These are phyloP conservation scores for Cosmia pyralina DNA, from an alignment of 2,888 invertebrate genomes.

Conservation along the genomic window DNA sequence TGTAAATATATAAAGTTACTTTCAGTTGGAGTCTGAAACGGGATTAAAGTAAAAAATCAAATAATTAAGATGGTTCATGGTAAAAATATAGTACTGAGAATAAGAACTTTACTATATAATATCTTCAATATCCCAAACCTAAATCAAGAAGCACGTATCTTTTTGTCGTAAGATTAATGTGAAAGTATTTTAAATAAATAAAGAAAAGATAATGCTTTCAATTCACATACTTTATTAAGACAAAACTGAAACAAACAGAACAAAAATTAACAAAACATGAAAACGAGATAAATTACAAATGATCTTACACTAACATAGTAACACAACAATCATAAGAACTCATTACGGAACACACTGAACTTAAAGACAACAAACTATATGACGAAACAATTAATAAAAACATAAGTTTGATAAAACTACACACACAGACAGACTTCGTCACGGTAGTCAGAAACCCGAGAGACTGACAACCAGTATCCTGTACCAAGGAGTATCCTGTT, in stretches of 20 bases:
- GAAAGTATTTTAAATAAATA: background rate
- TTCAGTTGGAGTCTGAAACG: too few species aligned
- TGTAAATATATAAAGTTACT: too few species aligned
- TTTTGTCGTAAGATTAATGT: too few species aligned
- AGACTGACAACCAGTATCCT: background rate
- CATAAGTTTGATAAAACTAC: constrained; percentile 10
- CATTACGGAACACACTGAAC: constrained; percentile 20
- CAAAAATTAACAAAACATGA: constrained; percentile 42
- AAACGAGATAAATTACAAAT: constrained; percentile 25
- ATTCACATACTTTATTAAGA: constrained; percentile 55
- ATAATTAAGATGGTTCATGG: too few species aligned
- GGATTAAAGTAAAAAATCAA: too few species aligned
- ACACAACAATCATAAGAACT: constrained; percentile 6
- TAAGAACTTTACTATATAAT: too few species aligned
- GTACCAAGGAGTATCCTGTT: background rate
- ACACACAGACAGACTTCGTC: background rate
- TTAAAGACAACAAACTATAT: constrained; percentile 8
- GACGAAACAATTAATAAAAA: background rate
- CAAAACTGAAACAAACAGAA: constrained; percentile 59
- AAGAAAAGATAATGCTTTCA: background rate
- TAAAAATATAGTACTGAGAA: too few species aligned
- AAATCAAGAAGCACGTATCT: too few species aligned
- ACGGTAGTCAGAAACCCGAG: background rate
- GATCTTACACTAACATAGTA: constrained; percentile 6
- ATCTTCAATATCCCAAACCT: too few species aligned